phyloP scores from a whole-genome alignment of 2,113 vertebrate species.

The Nibea coibor region DNA sequence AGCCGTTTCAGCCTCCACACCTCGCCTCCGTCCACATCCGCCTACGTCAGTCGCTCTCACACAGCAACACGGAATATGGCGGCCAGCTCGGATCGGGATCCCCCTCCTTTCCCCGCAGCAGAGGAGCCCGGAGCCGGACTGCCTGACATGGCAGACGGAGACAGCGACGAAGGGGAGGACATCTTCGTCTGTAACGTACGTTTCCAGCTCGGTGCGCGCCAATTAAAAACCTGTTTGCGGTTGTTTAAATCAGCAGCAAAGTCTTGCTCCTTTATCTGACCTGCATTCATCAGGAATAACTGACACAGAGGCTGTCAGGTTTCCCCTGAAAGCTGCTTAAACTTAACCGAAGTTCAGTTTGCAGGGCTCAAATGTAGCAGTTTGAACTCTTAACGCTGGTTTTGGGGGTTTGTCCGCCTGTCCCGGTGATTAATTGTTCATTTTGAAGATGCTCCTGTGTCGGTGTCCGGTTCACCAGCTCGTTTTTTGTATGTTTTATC shows the following conservation, averaged over 20 bases:
- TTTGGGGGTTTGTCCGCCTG: neutral
- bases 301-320: neutral
- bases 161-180: slow-evolving; percentile 93
- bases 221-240: neutral
- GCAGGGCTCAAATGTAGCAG: neutral
- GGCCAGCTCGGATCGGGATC: slow-evolving; percentile 84
- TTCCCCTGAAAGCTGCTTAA: neutral
- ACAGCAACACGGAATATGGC: slow-evolving; percentile 85
- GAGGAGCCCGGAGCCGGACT: slow-evolving; percentile 78
- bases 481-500: neutral
- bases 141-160: slow-evolving; percentile 77
- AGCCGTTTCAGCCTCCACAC: fast-evolving
- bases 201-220: neutral
- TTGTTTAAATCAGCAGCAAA: neutral
- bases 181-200: slow-evolving; percentile 88
- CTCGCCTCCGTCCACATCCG: slow-evolving; percentile 28
- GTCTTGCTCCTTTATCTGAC: slow-evolving; percentile 50
- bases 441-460: neutral
- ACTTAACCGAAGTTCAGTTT: neutral
- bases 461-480: neutral
- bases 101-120: slow-evolving; percentile 86
- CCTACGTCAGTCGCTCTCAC: slow-evolving; percentile 50
- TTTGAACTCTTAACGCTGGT: neutral
- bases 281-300: slow-evolving; percentile 18
- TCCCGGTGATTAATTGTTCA: neutral